Evolutionary conservation across 2,113 vertebrate species (phyloP).

Genomic region (Microtus montanus): DNA sequence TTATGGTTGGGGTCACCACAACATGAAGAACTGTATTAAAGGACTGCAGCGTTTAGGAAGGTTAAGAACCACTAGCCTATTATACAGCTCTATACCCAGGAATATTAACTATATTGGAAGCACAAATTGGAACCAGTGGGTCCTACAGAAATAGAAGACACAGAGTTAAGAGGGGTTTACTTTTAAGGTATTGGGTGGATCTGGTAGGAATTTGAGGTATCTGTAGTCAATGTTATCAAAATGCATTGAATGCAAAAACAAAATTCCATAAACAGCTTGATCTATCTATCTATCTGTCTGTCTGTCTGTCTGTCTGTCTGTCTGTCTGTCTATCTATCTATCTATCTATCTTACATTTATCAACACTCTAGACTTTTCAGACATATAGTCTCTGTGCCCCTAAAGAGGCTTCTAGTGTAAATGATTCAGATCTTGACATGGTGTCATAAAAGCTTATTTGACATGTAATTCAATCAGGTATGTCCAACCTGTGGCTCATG

Average conservation of each 20-base stretch:
- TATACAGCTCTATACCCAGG: background rate
- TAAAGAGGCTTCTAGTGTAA: background rate
- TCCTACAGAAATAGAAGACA: background rate
- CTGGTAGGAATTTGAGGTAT: background rate
- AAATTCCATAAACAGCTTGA: background rate
- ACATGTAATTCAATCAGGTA: background rate
- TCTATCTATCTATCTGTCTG: background rate
- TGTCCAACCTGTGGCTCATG: background rate
- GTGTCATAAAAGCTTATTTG: background rate
- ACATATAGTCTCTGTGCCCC: rapidly evolving
- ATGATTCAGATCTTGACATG: background rate
- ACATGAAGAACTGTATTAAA: background rate
- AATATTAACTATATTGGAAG: background rate
- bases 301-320: background rate
- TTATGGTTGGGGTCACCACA: background rate
- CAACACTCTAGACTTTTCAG: background rate
- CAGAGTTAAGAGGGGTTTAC: background rate
- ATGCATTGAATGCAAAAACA: background rate
- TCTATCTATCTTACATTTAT: too few relatives aligned
- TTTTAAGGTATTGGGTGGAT: background rate
- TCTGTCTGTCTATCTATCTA: background rate
- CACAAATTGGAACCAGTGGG: background rate
- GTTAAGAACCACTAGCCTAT: background rate
- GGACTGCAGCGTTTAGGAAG: background rate
- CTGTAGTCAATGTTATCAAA: background rate